Evolutionary conservation across 2,797 vertebrate genomes (phyloP).

Genomic region (Acanthiza pusilla): DNA sequence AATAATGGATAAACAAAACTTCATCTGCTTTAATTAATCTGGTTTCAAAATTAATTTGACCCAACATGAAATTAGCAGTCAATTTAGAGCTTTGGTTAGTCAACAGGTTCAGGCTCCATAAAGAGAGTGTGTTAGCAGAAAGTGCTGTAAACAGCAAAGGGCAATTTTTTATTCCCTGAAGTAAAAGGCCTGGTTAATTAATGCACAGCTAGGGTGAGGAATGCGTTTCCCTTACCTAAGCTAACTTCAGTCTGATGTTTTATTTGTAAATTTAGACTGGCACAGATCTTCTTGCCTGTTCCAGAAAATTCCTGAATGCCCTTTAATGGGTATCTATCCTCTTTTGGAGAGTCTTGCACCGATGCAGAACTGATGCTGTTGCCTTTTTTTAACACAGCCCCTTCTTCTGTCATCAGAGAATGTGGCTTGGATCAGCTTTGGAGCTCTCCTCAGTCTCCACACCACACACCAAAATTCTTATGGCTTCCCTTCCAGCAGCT

Average conservation of each 20-base stretch:
- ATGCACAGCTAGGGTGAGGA: not conserved
- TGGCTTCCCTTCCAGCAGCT: not conserved
- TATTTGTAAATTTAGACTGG: not conserved
- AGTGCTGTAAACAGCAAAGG: conserved; percentile 3
- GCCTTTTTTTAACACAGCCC: not conserved
- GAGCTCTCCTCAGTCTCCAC: not conserved
- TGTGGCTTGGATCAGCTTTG: not conserved
- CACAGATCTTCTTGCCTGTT: not conserved
- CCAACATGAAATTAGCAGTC: conserved; percentile 72
- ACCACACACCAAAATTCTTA: not conserved
- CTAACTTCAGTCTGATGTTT: not conserved
- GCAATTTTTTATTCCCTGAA: not conserved
- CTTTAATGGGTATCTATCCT: not conserved
- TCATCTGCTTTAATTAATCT: conserved; percentile 77
- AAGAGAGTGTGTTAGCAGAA: conserved; percentile 8
- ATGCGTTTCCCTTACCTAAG: not conserved
- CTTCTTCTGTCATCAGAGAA: not conserved
- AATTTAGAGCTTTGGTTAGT: conserved; percentile 64
- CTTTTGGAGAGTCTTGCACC: not conserved
- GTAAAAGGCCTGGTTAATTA: conserved; percentile 17
- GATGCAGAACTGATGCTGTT: not conserved
- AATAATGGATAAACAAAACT: conserved; percentile 76
- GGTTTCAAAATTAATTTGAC: conserved; percentile 75
- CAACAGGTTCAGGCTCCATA: conserved; percentile 55
- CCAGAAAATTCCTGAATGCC: not conserved